A percentile compares a stretch with the other conserved stretches of the same genome.
Conservation (phyloP, 2,113 vertebrate genomes). For the Oxyura jamaicensis region DNA sequence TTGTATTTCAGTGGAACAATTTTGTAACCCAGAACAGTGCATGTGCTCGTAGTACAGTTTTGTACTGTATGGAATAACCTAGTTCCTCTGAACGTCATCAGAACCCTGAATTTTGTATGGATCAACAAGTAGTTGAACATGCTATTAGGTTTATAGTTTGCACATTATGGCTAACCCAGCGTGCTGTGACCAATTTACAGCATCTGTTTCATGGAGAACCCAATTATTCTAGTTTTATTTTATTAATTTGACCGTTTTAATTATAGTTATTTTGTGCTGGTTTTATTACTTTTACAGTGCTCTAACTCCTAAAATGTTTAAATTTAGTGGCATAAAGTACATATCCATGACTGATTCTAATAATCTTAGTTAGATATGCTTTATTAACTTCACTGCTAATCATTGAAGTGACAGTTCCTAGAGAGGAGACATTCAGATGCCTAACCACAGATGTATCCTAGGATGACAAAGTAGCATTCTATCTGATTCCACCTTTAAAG, state of each 20-base stretch:
- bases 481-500: background rate
- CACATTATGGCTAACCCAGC: background rate
- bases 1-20: background rate
- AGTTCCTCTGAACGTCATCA: rapidly evolving
- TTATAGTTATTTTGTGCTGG: background rate
- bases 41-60: background rate
- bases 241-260: background rate
- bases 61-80: background rate
- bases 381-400: background rate
- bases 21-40: background rate
- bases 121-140: background rate
- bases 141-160: background rate
- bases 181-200: background rate
- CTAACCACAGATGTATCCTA: background rate
- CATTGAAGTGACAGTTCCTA: background rate
- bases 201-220: background rate
- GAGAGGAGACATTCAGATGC: background rate
- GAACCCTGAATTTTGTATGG: background rate
- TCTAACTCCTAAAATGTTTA: background rate
- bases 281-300: background rate
- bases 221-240: background rate
- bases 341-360: background rate
- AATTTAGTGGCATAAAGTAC: background rate
- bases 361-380: background rate
- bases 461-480: too few species aligned